Conservation (phyloP, 2,113 vertebrate genomes). For the Acinonyx jubatus region DNA sequence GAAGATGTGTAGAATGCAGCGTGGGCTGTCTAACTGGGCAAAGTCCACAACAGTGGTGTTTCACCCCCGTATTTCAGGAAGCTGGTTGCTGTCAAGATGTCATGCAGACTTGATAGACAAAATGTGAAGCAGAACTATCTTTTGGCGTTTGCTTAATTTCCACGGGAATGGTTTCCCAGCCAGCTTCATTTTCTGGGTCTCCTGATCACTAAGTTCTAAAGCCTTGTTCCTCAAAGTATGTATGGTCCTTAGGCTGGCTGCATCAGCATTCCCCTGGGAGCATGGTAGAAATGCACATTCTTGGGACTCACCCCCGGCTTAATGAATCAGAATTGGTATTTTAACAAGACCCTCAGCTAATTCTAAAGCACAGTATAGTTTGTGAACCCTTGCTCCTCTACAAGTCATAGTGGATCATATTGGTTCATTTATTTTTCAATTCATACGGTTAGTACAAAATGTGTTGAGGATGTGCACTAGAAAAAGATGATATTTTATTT, state of each 20-base stretch:
- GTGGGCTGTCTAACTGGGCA: background rate
- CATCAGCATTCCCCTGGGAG: background rate
- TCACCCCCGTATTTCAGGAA: constrained; percentile 54
- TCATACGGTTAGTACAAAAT: background rate
- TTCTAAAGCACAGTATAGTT: background rate
- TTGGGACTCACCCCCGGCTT: background rate
- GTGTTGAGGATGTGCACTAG: background rate
- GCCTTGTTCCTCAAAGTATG: background rate
- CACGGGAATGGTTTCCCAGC: background rate
- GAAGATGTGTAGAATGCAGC: background rate
- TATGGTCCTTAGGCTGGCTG: background rate
- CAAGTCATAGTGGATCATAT: background rate
- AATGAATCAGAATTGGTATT: background rate
- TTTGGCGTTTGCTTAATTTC: constrained; percentile 12
- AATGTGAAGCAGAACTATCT: constrained; percentile 49
- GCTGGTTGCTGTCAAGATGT: constrained; percentile 44
- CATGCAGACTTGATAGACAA: constrained; percentile 15
- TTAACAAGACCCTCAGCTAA: background rate
- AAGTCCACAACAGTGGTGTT: background rate
- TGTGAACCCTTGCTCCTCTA: background rate
- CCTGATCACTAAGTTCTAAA: background rate
- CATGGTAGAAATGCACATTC: background rate
- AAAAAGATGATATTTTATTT: background rate
- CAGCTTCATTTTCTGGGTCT: background rate
- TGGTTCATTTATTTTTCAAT: background rate